Conservation (phyloP, 2,797 vertebrate species). For the Eulemur coronatus region DNA sequence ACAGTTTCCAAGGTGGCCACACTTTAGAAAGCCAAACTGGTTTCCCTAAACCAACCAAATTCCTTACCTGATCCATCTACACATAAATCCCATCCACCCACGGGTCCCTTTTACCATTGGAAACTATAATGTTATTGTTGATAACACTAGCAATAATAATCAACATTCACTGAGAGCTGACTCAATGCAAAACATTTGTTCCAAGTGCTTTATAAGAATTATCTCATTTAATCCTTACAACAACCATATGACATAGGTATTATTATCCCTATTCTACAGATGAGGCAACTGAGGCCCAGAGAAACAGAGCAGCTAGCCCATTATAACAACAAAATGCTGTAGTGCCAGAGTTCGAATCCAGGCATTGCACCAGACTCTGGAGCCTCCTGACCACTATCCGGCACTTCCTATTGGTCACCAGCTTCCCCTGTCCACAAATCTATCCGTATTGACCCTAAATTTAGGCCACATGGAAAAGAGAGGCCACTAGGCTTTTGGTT, state of each 20-base stretch:
- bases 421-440: background rate
- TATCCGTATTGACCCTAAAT: background rate
- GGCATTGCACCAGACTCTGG: background rate
- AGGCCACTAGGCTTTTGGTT: background rate
- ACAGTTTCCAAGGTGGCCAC: background rate
- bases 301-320: background rate
- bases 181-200: background rate
- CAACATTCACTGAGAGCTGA: background rate
- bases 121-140: background rate
- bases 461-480: background rate
- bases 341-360: background rate
- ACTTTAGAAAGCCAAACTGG: background rate
- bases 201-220: background rate
- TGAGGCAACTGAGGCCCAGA: conserved; percentile 22
- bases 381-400: background rate
- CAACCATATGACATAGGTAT: background rate
- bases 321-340: background rate
- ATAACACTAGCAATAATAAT: background rate
- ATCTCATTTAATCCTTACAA: background rate
- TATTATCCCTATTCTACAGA: background rate
- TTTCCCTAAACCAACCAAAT: background rate
- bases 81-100: background rate
- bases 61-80: background rate
- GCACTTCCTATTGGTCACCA: background rate
- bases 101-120: background rate